A percentile compares a stretch with the other conserved stretches of the same genome.
Evolutionary conservation across 37 sponge, comb jelly and placozoan genomes (phyloP).

Genomic region (Aplysina aerophoba): DNA sequence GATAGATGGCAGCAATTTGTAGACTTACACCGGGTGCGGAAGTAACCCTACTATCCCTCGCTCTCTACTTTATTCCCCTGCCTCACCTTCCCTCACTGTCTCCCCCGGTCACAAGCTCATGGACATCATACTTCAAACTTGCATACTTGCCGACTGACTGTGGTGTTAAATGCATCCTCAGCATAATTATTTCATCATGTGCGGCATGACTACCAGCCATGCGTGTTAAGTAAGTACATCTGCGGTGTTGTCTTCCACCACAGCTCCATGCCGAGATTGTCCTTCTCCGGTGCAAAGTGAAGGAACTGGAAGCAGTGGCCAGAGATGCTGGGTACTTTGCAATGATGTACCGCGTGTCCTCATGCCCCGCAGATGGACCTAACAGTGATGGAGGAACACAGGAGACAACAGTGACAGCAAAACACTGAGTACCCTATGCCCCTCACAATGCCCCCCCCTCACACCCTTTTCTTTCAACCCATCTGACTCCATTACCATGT

Average conservation of each 20-base stretch:
- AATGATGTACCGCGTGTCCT: constrained; percentile 21
- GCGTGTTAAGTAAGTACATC: not conserved
- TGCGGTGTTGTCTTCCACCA: not conserved
- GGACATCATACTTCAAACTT: not conserved
- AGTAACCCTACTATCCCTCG: no score
- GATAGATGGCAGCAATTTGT: no score
- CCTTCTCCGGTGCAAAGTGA: constrained; percentile 8
- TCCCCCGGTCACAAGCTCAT: no score
- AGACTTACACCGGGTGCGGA: no score
- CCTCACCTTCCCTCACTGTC: no score
- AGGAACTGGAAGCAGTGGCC: constrained; percentile 26
- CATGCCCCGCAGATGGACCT: no score
- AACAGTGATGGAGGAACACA: not conserved
- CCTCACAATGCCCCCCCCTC: no score
- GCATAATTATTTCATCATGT: not conserved
- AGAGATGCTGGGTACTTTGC: constrained; percentile 41
- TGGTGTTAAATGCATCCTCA: not conserved
- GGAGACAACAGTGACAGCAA: no score
- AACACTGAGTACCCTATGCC: no score
- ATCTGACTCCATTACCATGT: no score
- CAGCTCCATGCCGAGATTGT: constrained; percentile 50
- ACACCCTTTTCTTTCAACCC: no score
- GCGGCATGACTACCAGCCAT: not conserved
- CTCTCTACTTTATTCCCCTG: no score
- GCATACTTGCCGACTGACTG: not conserved